Conservation (phyloP, 2,113 vertebrate species). For the Meleagris gallopavo region DNA sequence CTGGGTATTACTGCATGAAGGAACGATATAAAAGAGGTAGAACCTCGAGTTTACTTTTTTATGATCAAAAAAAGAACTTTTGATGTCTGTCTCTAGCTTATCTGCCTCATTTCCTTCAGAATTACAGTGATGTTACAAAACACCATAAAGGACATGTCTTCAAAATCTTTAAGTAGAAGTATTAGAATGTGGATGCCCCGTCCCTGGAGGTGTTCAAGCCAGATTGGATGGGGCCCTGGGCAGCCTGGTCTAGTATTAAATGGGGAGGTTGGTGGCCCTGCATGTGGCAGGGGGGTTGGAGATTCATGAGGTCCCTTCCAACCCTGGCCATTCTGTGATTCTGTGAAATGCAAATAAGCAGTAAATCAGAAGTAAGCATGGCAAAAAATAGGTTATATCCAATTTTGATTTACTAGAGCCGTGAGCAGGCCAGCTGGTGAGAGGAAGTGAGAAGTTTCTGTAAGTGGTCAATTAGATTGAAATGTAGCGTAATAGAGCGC, state of each 20-base stretch:
- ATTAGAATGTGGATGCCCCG: neutral
- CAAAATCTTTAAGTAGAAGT: neutral
- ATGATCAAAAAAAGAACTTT: neutral
- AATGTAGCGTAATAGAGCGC: neutral
- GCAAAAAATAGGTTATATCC: neutral
- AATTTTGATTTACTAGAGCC: neutral
- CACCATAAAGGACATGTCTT: neutral
- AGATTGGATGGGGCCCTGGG: no score
- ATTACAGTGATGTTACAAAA: neutral
- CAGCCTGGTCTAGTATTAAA: no score
- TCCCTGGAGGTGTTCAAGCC: no score
- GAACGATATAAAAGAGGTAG: neutral
- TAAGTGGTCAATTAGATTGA: neutral
- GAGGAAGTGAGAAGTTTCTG: neutral
- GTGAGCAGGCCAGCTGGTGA: neutral
- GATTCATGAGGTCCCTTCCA: no score
- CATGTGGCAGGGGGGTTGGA: no score
- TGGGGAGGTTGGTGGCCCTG: no score
- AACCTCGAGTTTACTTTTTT: neutral
- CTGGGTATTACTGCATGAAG: neutral
- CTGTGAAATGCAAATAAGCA: neutral
- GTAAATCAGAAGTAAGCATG: neutral
- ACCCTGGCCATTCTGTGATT: no score
- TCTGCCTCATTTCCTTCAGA: neutral
- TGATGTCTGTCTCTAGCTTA: neutral